Evolutionary conservation across 2,888 invertebrate genomes (phyloP).

Genomic region (Synergus laeviventris): DNA sequence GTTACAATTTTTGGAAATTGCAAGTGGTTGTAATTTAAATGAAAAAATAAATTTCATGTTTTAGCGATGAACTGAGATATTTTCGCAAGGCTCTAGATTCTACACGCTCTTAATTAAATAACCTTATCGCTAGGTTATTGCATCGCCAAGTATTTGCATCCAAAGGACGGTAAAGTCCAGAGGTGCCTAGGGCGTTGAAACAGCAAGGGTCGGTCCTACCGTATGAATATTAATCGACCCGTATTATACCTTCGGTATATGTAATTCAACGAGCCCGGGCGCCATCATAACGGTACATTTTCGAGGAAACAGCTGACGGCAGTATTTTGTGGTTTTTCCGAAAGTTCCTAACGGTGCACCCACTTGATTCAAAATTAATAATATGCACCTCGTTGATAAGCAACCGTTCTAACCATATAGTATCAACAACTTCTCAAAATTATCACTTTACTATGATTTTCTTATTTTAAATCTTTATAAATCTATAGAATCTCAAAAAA

Average conservation of each 20-base stretch:
- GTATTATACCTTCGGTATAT: neutral
- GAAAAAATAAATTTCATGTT: neutral
- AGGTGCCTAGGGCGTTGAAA: neutral
- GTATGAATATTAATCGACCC: constrained; percentile 8
- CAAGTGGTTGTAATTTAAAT: neutral
- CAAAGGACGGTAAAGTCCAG: neutral
- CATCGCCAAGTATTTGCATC: neutral
- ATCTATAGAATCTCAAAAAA: no score
- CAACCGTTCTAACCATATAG: no score
- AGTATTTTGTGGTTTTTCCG: neutral
- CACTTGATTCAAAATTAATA: no score
- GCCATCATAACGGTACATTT: neutral
- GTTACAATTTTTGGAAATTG: neutral
- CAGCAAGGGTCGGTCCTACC: neutral
- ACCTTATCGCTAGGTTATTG: constrained; percentile 2
- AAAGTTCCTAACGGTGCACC: neutral
- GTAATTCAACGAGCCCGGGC: constrained; percentile 1
- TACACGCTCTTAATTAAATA: neutral
- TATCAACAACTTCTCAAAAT: neutral
- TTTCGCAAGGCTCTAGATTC: neutral
- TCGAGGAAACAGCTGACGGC: constrained; percentile 2
- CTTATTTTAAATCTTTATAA: no score
- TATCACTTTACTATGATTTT: neutral
- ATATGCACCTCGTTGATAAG: no score
- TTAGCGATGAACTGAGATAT: neutral